Evolutionary conservation across 2,797 vertebrate species (phyloP).

Genomic region (Petrocephalus schoutedeni): DNA sequence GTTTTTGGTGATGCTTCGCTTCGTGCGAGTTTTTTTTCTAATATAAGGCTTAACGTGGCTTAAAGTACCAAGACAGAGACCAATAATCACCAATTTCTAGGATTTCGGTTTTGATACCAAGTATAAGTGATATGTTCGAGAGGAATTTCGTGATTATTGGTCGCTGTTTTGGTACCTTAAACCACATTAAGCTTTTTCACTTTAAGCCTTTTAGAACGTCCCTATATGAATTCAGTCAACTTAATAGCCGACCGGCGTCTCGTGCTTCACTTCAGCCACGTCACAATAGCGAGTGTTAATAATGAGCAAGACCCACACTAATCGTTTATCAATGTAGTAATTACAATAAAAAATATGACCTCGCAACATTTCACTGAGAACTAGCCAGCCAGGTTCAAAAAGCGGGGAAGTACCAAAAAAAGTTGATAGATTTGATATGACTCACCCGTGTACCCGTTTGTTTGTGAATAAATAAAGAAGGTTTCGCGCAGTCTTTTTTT

Average conservation of each 20-base stretch:
- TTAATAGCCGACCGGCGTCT: neutral
- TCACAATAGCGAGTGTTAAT: neutral
- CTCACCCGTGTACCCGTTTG: constrained; percentile 6
- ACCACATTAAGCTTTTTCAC: no score
- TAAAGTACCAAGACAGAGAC: no score
- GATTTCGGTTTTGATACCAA: no score
- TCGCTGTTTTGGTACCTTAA: no score
- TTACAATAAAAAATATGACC: constrained; percentile 4
- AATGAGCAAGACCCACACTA: neutral
- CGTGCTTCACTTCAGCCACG: neutral
- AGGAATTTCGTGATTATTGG: no score
- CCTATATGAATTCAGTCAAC: neutral
- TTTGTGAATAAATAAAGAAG: constrained; percentile 22
- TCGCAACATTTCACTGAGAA: constrained; percentile 16
- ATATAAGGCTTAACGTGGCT: neutral
- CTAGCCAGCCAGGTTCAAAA: constrained; percentile 11
- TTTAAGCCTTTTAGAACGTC: no score
- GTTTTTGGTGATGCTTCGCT: neutral
- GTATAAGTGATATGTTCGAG: no score
- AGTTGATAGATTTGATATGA: constrained; percentile 15
- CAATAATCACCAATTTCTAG: no score
- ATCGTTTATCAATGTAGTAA: neutral
- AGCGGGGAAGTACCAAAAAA: constrained; percentile 20
- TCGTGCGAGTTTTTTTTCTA: neutral
- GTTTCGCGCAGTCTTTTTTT: neutral